Evolutionary conservation across 2,113 vertebrate genomes (phyloP), one percentile per base, ranked within the genome.

Genomic region (Sinosuthora webbiana): DNA sequence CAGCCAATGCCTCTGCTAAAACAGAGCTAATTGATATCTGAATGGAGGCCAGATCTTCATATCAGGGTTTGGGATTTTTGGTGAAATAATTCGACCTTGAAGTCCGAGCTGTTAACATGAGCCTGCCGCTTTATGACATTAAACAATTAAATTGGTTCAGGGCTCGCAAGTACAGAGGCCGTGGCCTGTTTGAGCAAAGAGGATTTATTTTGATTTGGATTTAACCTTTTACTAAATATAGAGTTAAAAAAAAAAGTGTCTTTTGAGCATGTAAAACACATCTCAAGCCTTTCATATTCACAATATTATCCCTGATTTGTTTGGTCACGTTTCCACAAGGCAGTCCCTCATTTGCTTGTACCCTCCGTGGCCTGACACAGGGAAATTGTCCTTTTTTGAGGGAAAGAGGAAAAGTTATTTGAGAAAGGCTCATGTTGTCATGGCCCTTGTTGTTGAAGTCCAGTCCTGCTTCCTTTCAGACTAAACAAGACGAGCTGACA

Each of bases 401-500:
- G 25, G 75, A 79, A 91, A 76, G 83, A 83, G 68, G 64, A 90
- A 83, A 95, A 92, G 86, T 93, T 88, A 3, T 65, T 77, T 94
- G 89, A 78, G 64, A 92, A 63, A 70, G 68, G 69, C 64, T 86
- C 4, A 4, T 81, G 73, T 80, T 84, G 80, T 67, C 22, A 1
- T 76, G 68, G 80, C 91, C 56, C 83, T 76, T 94, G 93, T 64
- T 96, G 90, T 96, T 95, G 10, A 55, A 95, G 53, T 56, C 82
- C 68, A 1, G 31, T 89, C 80, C 79, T 67, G 80, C 89, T 97
- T 97, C 95, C 95, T 96, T 96, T 77, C 65, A 97, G 95, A 96
- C 95, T 96, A 97, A 97, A 95, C 95, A 96, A 96, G 91, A 89
- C 21, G 3, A 81, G 79, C 44, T 92, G 30, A 81, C 91, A 95